Evolutionary conservation across 1,140 invertebrate genomes (phyloP), one percentile per base, ranked within the genome.

Genomic region (Drosophila sp.): DNA sequence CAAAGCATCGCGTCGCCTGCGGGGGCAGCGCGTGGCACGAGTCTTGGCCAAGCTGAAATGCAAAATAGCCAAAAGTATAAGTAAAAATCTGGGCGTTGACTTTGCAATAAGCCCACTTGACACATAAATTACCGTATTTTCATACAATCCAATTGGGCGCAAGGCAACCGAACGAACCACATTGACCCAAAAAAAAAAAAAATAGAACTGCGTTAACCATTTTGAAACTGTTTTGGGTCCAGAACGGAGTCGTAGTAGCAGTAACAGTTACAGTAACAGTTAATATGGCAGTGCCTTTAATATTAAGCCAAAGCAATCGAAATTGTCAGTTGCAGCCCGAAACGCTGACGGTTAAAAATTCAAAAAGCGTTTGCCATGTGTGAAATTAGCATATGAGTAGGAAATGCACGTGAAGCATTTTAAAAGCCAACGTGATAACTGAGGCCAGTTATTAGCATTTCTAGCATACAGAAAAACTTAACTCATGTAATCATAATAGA

Each of bases 1-100:
- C 80, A 71, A 76, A 57, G 51, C 54, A 3, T 21, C 18, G 32
- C 57, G 59, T 67, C 40, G 81, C 81, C 78, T 63, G 71, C 75
- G 65, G 74, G 69, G 78, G 78, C 80, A 74, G 70, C 32, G 46
- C 43, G 53, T 69, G 69, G 81, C 81, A 87, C 81, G 74, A 87
- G 25, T 40, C 76, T 82, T 73, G 64, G 64, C 81, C 81, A 80
- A 83, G 32, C 78, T 69, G 11, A 82, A 76, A 81, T 86, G 81
- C 82, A 78, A 81, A 86, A 58, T 38, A 73, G 63, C 51, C 21
- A 72, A 59, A 71, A 76, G 50, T 59, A 25, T 29, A 29, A 40
- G 21, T 1, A 51, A 51, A 51, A 53, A 45, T 57, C 38, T 62
- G 53, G 46, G 73, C 73, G 69, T 64, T 59, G 40, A 56, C 71